These are phyloP conservation scores for Villa cingulata DNA, from an alignment of 2,888 invertebrate genomes.

Conservation along the genomic window DNA sequence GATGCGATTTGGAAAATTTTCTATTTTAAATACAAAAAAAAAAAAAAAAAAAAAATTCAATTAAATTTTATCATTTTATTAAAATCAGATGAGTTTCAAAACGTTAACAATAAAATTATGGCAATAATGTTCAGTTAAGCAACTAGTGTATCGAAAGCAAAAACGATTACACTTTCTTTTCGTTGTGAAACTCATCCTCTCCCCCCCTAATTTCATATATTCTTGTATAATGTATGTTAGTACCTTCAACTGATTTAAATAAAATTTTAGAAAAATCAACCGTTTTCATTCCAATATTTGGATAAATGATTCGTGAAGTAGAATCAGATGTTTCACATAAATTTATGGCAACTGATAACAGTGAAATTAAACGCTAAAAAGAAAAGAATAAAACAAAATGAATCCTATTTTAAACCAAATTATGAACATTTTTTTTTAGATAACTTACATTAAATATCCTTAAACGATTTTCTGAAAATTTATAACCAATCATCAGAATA, in stretches of 20 bases:
- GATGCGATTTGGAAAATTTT: constrained; percentile 13
- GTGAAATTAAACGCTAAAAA: constrained; percentile 24
- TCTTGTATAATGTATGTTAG: neutral
- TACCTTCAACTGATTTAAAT: constrained; percentile 25
- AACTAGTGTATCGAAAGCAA: no score
- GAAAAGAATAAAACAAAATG: neutral
- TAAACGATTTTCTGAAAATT: constrained; percentile 18
- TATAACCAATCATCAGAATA: constrained; percentile 21
- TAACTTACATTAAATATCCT: constrained; percentile 24
- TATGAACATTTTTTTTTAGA: neutral
- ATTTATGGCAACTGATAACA: constrained; percentile 27
- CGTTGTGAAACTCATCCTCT: neutral
- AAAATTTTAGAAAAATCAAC: constrained; percentile 22
- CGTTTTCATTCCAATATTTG: constrained; percentile 22
- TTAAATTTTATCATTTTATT: no score
- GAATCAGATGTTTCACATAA: constrained; percentile 26
- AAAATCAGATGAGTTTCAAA: no score
- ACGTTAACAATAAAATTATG: no score
- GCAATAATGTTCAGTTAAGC: no score
- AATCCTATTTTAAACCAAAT: neutral
- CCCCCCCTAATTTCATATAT: neutral
- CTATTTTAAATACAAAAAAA: no score
- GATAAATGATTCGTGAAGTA: constrained; percentile 23
- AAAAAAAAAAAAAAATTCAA: no score
- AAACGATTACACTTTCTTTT: no score